These are phyloP conservation scores for Etheostoma nigrum DNA, from an alignment of 2,797 vertebrate species.

Conservation along the genomic window DNA sequence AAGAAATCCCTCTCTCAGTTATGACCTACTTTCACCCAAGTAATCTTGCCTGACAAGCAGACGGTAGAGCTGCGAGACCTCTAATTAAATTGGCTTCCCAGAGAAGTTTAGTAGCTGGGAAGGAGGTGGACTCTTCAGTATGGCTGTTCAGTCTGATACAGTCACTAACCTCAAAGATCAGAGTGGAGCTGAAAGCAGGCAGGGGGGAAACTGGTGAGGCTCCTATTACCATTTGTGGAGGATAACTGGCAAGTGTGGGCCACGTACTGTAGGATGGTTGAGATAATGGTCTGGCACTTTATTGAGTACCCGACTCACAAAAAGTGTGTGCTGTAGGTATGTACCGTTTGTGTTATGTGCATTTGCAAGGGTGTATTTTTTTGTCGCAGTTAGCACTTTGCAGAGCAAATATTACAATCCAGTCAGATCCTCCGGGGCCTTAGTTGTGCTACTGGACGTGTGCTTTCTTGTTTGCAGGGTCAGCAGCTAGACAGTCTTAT, in stretches of 20 bases:
- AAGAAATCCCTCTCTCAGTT: constrained; percentile 66
- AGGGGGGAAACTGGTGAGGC: not conserved
- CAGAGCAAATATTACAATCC: constrained; percentile 43
- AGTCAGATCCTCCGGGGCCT: constrained; percentile 46
- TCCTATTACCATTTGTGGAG: constrained; percentile 39
- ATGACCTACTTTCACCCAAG: constrained; percentile 77
- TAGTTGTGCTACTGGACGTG: constrained; percentile 49
- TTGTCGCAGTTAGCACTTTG: constrained; percentile 52
- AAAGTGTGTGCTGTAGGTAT: constrained; percentile 3
- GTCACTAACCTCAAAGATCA: constrained; percentile 52
- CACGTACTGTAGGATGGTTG: constrained; percentile 25
- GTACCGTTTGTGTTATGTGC: constrained; percentile 19
- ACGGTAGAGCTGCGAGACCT: constrained; percentile 60
- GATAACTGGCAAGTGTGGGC: constrained; percentile 47
- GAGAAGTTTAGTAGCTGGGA: constrained; percentile 51
- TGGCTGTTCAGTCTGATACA: constrained; percentile 54
- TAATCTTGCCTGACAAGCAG: constrained; percentile 73
- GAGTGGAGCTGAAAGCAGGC: constrained; percentile 34
- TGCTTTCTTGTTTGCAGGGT: constrained; percentile 66
- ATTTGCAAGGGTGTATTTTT: constrained; percentile 22
- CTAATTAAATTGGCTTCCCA: constrained; percentile 67
- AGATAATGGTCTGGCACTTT: constrained; percentile 58
- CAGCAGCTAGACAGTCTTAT: constrained; percentile 65
- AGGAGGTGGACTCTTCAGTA: constrained; percentile 39
- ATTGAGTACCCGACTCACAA: constrained; percentile 28